Evolutionary conservation across 1,140 invertebrate species (phyloP), one percentile per base, ranked within the genome.

Genomic region (Euglossa dilemma): DNA sequence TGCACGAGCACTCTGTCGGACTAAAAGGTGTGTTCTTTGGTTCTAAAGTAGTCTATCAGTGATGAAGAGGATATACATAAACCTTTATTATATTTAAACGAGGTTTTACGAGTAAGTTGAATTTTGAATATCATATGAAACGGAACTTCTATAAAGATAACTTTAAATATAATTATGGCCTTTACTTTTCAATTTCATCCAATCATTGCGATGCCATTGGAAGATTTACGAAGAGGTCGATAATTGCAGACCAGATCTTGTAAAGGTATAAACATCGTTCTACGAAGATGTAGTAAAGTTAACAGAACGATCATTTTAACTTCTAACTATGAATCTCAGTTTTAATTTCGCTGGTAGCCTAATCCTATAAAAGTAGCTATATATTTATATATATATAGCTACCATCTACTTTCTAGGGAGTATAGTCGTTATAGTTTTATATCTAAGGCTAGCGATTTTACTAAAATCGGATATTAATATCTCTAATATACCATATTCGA

Each of bases 1-100:
- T 85, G 78, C 66, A 85, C 52, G 67, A 72, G 52, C 18, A 72
- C 64, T 20, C 52, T 69, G 36, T 70, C 52, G 14, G 28, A 54
- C 23, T 23, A 16, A 47, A 63, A 14, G 6, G 4, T 8, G 18
- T 36, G 25, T 23, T 8, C 11, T 45, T 54, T 78, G 36, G 9
- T 47, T 57, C 43, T 11, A 45, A 61, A 52, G 16, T 16, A 5
- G 52, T 61, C 56, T 12, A 8, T 69, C 80, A 50, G 77, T 28
- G 63, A 3, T 7, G 45, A 80, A 73, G 56, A 47, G 12, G 12
- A 12, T 59, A 25, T n/a, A n/a, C 9, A 6, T 14, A 52, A 52
- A 52, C 14, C 1, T 52, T 14, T 52, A 52, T 14, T 52, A 11
- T 52, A 52, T 52, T 52, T 2, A 36, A 36, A 36, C 36, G 36